Conservation (phyloP, 1,140 invertebrate genomes). For the Bemisia tabaci region DNA sequence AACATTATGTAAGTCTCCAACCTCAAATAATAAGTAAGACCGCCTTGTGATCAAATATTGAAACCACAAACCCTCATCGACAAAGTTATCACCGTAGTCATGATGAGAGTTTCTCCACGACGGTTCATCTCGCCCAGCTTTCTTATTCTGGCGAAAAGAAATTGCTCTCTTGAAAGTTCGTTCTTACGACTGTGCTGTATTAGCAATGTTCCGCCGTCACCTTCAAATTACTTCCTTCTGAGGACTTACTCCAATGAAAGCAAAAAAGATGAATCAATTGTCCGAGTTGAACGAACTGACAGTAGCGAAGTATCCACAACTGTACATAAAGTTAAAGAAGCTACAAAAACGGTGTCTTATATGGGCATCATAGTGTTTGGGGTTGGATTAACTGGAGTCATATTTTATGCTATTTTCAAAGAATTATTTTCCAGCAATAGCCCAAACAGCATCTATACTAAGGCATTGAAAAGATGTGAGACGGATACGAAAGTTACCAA, state of each 20-base stretch:
- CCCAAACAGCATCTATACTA: slow-evolving; percentile 67
- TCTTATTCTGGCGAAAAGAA: background rate
- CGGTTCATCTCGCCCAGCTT: background rate
- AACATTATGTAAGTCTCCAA: too few relatives aligned
- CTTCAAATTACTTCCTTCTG: background rate
- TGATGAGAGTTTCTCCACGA: background rate
- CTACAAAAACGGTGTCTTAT: slow-evolving; percentile 70
- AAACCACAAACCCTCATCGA: too few relatives aligned
- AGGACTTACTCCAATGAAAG: background rate
- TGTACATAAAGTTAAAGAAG: slow-evolving; percentile 70
- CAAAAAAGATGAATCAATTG: background rate
- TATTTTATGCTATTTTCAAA: slow-evolving; percentile 67
- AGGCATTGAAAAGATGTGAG: slow-evolving; percentile 58
- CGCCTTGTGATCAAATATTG: too few relatives aligned
- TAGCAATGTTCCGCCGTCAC: background rate
- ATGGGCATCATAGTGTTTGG: slow-evolving; percentile 64
- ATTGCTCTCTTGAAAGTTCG: background rate
- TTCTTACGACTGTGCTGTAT: background rate
- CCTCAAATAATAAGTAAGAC: too few relatives aligned
- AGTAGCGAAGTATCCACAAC: slow-evolving; percentile 37
- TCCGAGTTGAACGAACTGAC: slow-evolving; percentile 11
- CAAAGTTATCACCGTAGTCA: too few relatives aligned
- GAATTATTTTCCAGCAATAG: slow-evolving; percentile 79
- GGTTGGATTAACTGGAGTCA: slow-evolving; percentile 55
- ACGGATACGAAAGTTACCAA: slow-evolving; percentile 54